These are phyloP conservation scores for Mesaphorura yosii DNA, from an alignment of 1,140 invertebrate species.

Conservation along the genomic window DNA sequence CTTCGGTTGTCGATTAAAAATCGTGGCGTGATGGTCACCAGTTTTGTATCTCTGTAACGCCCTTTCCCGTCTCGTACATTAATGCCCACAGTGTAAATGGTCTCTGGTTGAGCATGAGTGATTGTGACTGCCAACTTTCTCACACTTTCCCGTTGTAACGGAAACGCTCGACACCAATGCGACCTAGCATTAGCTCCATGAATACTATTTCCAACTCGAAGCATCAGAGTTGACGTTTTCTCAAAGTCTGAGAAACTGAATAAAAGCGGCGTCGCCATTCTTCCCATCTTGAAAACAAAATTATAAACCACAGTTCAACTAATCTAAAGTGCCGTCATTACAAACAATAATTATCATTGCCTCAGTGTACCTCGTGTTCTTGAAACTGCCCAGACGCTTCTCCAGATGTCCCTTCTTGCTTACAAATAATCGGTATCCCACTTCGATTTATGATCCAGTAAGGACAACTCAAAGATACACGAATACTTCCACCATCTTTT, in stretches of 20 bases:
- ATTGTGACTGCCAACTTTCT: constrained; percentile 52
- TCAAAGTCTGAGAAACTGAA: constrained; percentile 88
- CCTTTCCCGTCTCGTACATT: constrained; percentile 76
- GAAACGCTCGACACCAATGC: constrained; percentile 71
- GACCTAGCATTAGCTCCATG: constrained; percentile 40
- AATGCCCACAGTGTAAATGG: constrained; percentile 68
- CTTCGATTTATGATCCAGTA: constrained; percentile 96
- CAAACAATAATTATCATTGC: background rate
- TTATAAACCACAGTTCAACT: no score
- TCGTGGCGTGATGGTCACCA: constrained; percentile 83
- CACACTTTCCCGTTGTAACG: constrained; percentile 60
- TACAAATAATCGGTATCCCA: constrained; percentile 84
- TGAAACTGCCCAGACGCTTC: constrained; percentile 86
- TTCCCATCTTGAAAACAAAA: constrained; percentile 44
- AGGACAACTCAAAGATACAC: constrained; percentile 59
- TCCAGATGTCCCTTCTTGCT: constrained; percentile 66
- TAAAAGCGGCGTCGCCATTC: constrained; percentile 81
- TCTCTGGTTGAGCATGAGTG: constrained; percentile 46
- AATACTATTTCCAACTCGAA: constrained; percentile 59
- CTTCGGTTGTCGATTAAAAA: constrained; percentile 90
- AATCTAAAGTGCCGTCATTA: background rate
- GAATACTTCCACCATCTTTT: constrained; percentile 44
- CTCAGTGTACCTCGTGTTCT: constrained; percentile 64
- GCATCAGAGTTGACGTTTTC: constrained; percentile 49
- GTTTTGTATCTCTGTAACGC: constrained; percentile 73